Evolutionary conservation across 2,113 vertebrate genomes (phyloP), one percentile per base, ranked within the genome.

Genomic region (Aphelocoma coerulescens): DNA sequence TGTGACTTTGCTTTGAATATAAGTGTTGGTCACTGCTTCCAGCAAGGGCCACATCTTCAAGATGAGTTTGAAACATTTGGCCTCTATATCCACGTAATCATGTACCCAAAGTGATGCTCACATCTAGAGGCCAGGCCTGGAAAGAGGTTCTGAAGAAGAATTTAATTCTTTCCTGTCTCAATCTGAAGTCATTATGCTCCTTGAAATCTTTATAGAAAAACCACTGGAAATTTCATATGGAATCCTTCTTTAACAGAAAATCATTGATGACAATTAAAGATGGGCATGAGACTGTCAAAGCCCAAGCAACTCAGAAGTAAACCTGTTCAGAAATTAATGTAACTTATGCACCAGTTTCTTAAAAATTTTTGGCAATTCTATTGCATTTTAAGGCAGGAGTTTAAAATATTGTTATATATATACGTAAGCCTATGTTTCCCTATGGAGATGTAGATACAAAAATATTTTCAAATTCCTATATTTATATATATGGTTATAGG

Each of bases 1-100:
- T 59, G 11, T 67, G 46, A 15, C 21, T 57, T 73, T 37, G 21
- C 51, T 82, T 32, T n/a, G 39, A 68, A 22, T 44, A 0, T 3
- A 46, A 68, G 20, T 15, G 24, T 15, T 27, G 7, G 21, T 76
- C 30, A 15, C 58, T 61, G 68, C 17, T 55, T 54, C 43, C 11
- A 8, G 4, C 41, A 49, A 11, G 11, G 18, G 20, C 24, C 26
- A 12, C 33, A 21, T 24, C 28, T 51, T 63, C 21, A 10, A 8
- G 37, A 8, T 24, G 2, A 35, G 8, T 73, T 78, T 37, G 77
- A 44, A 74, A 24, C 0, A 0, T 68, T 28, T 57, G 63, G 18
- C 3, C 27, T 68, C 76, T 51, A 1, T 24, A 57, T 5, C 24
- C 19, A 8, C 12, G 1, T 1, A 11, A 30, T 9, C 27, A 3